These are phyloP conservation scores for Siniperca undulata DNA, from an alignment of 2,797 vertebrate genomes.

Conservation along the genomic window DNA sequence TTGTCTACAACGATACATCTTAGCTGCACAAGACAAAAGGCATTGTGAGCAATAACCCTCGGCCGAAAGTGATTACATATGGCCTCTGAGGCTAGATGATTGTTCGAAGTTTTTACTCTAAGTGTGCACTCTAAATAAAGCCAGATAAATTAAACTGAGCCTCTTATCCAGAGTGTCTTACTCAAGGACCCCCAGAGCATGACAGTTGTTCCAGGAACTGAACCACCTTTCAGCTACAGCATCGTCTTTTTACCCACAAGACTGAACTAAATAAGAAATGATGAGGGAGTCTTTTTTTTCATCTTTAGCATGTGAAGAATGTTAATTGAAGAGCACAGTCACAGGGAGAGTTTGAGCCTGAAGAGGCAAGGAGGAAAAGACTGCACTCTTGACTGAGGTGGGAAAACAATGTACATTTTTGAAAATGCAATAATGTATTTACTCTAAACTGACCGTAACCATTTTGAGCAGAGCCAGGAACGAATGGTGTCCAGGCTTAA, in stretches of 20 bases:
- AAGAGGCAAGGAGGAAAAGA: background rate
- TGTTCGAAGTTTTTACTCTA: constrained; percentile 1
- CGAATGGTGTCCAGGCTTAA: constrained; percentile 90
- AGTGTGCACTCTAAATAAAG: background rate
- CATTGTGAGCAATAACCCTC: background rate
- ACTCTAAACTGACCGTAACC: constrained; percentile 90
- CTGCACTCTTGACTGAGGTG: background rate
- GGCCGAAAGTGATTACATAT: background rate
- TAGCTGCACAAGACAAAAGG: background rate
- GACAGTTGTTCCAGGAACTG: constrained; percentile 25
- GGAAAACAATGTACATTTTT: background rate
- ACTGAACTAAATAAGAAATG: constrained; percentile 16
- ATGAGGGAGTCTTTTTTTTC: constrained; percentile 8
- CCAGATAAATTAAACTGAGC: constrained; percentile 16
- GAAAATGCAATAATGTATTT: background rate
- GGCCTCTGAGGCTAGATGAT: background rate
- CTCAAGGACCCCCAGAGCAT: constrained; percentile 13
- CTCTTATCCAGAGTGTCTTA: constrained; percentile 14
- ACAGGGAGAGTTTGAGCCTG: background rate
- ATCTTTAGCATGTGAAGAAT: constrained; percentile 24
- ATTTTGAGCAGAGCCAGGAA: constrained; percentile 93
- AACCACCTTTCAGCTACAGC: constrained; percentile 27
- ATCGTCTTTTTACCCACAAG: constrained; percentile 1
- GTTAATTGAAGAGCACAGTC: constrained; percentile 6
- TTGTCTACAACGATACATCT: background rate